Conservation (phyloP, 2,888 invertebrate genomes). For the Labia minor region DNA sequence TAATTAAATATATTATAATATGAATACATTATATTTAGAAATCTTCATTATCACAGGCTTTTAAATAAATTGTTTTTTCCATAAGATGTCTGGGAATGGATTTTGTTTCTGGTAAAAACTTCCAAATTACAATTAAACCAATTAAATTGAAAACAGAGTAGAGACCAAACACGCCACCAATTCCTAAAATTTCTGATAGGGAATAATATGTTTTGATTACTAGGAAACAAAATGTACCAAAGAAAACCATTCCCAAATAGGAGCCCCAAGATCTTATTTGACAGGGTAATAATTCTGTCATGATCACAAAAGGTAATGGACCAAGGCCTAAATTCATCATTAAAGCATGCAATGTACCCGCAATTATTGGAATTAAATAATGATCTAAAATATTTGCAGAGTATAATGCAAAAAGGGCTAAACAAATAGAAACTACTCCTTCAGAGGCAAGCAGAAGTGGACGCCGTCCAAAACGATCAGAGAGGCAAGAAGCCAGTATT, state of each 20-base stretch:
- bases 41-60: neutral
- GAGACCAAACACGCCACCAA: neutral
- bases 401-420: neutral
- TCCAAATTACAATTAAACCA: neutral
- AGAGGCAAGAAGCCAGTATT: neutral
- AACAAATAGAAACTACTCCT: neutral
- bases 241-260: neutral
- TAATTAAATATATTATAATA: no score
- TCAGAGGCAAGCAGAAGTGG: neutral
- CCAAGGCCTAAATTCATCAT: neutral
- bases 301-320: neutral
- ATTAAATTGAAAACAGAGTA: neutral
- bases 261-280: neutral
- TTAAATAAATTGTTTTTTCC: neutral
- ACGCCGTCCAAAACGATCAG: neutral
- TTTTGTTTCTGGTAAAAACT: neutral
- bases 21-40: no score
- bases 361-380: neutral
- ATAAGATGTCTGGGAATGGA: neutral
- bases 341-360: neutral
- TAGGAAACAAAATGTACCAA: neutral
- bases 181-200: neutral
- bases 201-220: neutral
- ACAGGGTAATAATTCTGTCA: neutral
- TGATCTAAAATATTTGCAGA: neutral